Base-by-base conservation (phyloP, 1,140 invertebrate genomes). In the Pinna nobilis region DNA sequence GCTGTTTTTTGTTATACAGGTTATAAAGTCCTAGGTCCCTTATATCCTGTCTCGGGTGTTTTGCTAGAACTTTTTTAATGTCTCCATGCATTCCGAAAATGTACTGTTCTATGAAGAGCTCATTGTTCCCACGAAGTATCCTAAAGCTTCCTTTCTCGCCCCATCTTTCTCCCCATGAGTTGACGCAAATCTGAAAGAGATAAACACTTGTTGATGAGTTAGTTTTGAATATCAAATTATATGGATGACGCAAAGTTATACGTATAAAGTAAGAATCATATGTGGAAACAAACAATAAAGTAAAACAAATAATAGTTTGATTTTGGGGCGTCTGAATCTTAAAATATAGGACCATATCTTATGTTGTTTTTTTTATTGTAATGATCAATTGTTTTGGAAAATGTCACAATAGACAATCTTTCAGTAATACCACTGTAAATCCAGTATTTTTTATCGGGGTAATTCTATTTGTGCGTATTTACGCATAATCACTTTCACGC, bases 131-230 rank as follows among this genome's bases (percentile, higher is more conserved):
- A 32, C 66, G 28, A 23, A 35, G 20, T 25, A 75, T 70, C n/a
- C 53, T 35, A 20, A 75, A 64, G 18, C 50, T 61, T 37, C 73
- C 73, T 2, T 55, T 41, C 60, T 75, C 73, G 15, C 73, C 73
- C 73, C 73, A 75, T 20, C 18, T 5, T 20, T 47, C 50, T 39
- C 73, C 73, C 73, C 73, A 75, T 32, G 60, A 64, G 44, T 75
- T 75, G 6, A 53, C 61, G 37, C 60, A 39, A 20, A 63, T 63
- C 59, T 63, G 23, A 18, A 63, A 63, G 9, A n/a, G n/a, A n/a
- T n/a, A n/a, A n/a, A n/a, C n/a, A n/a, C n/a, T n/a, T n/a, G 44
- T 49, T 13, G 23, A n/a, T 18, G 6, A n/a, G 44, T n/a, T 49
- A 49, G 9, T 49, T 3, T 18, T 49, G 5, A 49, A 49, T 49